Percentiles rank a stretch among this genome's conserved stretches.
Evolutionary conservation across 2,113 vertebrate genomes (phyloP).

Genomic region (Tonatia bakeri): DNA sequence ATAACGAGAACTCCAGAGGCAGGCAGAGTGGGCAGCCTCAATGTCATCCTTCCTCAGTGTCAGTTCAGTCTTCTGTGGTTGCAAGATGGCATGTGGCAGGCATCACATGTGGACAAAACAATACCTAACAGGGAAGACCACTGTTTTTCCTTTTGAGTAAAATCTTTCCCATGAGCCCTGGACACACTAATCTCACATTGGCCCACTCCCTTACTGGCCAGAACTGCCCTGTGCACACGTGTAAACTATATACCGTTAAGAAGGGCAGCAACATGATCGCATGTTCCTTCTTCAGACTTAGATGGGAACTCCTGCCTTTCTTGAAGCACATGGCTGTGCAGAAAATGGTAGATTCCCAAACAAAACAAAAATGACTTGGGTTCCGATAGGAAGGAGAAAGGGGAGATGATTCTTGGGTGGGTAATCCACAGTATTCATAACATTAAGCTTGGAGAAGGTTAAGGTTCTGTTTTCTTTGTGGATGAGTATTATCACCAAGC

Average conservation of each 20-base stretch:
- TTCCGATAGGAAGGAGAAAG: background rate
- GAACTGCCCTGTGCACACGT: background rate
- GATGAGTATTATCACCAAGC: background rate
- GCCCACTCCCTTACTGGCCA: background rate
- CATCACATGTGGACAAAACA: background rate
- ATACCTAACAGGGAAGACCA: background rate
- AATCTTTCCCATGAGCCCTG: background rate
- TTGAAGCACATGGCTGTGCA: background rate
- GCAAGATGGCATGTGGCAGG: no score
- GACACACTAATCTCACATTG: background rate
- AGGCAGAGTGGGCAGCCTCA: no score
- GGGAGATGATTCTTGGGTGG: background rate
- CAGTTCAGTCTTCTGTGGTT: background rate
- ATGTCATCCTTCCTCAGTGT: background rate
- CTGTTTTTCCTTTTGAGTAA: background rate
- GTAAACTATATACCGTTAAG: background rate
- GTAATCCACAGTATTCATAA: background rate
- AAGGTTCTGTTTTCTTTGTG: background rate
- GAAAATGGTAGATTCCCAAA: background rate
- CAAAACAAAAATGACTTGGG: background rate
- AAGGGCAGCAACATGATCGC: background rate
- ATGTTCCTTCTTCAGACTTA: background rate
- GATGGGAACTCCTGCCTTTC: background rate
- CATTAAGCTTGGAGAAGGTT: background rate
- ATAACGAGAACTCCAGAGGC: background rate